These are phyloP conservation scores for Arctocebus calabarensis DNA, from an alignment of 2,797 vertebrate genomes.

Conservation along the genomic window DNA sequence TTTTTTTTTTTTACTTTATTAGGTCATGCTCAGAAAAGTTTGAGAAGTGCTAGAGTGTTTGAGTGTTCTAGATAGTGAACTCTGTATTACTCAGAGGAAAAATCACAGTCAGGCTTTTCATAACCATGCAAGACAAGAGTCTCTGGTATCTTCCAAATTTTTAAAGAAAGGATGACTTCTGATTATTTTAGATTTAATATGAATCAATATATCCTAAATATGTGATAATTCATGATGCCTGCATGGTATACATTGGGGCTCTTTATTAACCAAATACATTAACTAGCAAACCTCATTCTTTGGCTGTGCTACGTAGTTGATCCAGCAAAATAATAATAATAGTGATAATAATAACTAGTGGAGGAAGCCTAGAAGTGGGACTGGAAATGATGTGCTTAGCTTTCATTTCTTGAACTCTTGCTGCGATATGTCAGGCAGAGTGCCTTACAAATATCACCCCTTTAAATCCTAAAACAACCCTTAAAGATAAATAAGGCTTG, in stretches of 20 bases:
- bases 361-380: background rate
- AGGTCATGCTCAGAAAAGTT: conserved; percentile 10
- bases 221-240: conserved; percentile 41
- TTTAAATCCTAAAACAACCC: conserved; percentile 50
- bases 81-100: conserved; percentile 14
- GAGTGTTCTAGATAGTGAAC: background rate
- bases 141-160: conserved; percentile 37
- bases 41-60: background rate
- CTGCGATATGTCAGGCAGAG: background rate
- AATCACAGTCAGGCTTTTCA: background rate
- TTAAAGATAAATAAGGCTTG: conserved; percentile 49
- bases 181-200: conserved; percentile 53
- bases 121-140: background rate
- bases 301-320: background rate
- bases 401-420: conserved; percentile 43
- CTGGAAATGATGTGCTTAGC: conserved; percentile 1
- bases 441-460: conserved; percentile 5
- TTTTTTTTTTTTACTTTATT: background rate
- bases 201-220: conserved; percentile 15
- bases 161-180: conserved; percentile 33
- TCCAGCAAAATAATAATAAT: conserved; percentile 51
- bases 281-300: conserved; percentile 52
- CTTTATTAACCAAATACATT: conserved; percentile 47
- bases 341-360: background rate
- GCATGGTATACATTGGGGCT: background rate